Percentiles rank a stretch among this genome's conserved stretches.
phyloP scores from a whole-genome alignment of 2,113 vertebrate genomes.

The Sinocyclocheilus maitianheensis region DNA sequence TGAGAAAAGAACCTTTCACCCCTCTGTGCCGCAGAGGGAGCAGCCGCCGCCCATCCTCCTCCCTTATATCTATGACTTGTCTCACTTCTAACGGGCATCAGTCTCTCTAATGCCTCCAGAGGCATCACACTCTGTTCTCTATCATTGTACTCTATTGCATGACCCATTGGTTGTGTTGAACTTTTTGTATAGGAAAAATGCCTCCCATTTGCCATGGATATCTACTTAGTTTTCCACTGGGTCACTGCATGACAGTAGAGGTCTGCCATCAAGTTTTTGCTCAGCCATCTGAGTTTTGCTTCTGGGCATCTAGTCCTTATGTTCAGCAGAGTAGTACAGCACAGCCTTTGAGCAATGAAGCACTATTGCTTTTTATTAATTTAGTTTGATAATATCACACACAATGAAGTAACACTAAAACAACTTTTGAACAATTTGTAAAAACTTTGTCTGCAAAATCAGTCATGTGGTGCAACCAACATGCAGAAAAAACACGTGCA shows the following conservation, averaged over 20 bases:
- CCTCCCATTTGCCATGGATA: constrained; percentile 25
- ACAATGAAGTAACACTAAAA: constrained; percentile 29
- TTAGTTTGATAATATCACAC: background rate
- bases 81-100: constrained; percentile 2
- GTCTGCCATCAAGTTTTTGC: constrained; percentile 7
- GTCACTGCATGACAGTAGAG: background rate
- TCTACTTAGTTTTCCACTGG: background rate
- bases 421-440: background rate
- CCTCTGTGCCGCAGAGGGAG: constrained; percentile 29
- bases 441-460: background rate
- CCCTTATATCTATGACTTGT: background rate
- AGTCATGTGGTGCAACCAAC: background rate
- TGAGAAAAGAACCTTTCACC: constrained; percentile 29
- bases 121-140: constrained; percentile 8
- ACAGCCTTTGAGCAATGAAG: background rate
- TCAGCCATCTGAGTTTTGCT: constrained; percentile 13
- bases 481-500: background rate
- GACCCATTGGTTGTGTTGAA: background rate
- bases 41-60: background rate
- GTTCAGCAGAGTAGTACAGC: background rate
- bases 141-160: background rate
- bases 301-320: constrained; percentile 8
- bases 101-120: constrained; percentile 30
- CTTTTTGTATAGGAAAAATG: background rate
- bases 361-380: background rate